These are phyloP conservation scores for Jordanella pulchra DNA, from an alignment of 2,797 vertebrate genomes.

Conservation along the genomic window DNA sequence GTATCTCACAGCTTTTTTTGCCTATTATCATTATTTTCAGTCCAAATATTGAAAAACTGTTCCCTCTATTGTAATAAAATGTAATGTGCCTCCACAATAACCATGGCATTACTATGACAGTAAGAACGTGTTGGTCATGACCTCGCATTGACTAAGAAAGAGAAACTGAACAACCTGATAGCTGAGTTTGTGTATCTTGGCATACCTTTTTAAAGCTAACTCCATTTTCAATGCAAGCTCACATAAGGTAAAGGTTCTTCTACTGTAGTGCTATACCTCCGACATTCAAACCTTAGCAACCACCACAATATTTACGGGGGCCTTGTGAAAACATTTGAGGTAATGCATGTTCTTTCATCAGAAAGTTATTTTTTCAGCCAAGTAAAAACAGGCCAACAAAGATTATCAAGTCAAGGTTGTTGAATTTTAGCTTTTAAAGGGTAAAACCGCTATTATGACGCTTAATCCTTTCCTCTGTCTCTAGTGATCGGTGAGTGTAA, in stretches of 20 bases:
- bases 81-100: not conserved
- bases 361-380: conserved; percentile 1
- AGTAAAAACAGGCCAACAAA: conserved; percentile 1
- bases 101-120: not conserved
- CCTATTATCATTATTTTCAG: not conserved
- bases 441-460: conserved; percentile 26
- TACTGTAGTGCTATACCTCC: not conserved
- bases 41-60: not conserved
- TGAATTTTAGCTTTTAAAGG: conserved; percentile 30
- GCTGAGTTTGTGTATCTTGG: not conserved
- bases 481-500: conserved; percentile 63
- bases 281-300: not conserved
- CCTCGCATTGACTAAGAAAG: not conserved
- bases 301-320: not conserved
- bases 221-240: not conserved
- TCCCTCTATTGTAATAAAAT: not conserved
- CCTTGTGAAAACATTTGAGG: not conserved
- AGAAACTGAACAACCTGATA: not conserved
- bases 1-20: not conserved
- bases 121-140: not conserved
- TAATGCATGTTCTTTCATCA: not conserved
- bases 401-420: conserved; percentile 21
- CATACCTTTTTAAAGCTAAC: not conserved
- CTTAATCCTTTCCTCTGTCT: conserved; percentile 35
- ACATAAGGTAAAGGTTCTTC: not conserved